Conservation (phyloP, 2,888 invertebrate genomes). For the Synergus japonicus region DNA sequence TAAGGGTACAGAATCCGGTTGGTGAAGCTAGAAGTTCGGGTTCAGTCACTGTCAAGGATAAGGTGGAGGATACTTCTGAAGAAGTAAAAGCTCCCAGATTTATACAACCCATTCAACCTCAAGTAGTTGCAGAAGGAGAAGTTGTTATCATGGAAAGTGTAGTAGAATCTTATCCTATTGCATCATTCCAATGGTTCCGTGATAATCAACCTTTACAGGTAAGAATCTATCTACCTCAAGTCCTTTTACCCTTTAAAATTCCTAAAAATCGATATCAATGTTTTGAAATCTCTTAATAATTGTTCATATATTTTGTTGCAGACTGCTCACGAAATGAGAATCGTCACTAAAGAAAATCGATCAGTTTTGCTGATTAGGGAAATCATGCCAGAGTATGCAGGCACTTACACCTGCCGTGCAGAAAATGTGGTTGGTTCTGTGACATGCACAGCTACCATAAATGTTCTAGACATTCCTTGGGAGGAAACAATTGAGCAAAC, state of each 20-base stretch:
- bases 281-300: no score
- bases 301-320: conserved; percentile 56
- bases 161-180: conserved; percentile 87
- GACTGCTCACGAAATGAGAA: conserved; percentile 84
- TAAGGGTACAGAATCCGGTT: conserved; percentile 87
- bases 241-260: no score
- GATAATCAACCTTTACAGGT: conserved; percentile 85
- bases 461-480: conserved; percentile 81
- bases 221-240: no score
- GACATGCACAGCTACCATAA: conserved; percentile 88
- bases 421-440: conserved; percentile 94
- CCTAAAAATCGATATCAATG: no score
- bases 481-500: conserved; percentile 82
- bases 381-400: conserved; percentile 84
- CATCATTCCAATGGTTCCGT: conserved; percentile 93
- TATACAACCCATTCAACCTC: conserved; percentile 84
- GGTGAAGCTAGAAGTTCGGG: conserved; percentile 90
- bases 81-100: conserved; percentile 86
- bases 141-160: conserved; percentile 88
- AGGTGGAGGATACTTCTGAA: conserved; percentile 79
- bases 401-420: conserved; percentile 91
- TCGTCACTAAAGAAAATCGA: conserved; percentile 86
- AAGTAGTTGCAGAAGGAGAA: conserved; percentile 85
- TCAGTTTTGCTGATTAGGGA: conserved; percentile 89
- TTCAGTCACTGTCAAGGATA: conserved; percentile 87